phyloP scores from a whole-genome alignment of 2,113 vertebrate genomes.

The Erinaceus europaeus region DNA sequence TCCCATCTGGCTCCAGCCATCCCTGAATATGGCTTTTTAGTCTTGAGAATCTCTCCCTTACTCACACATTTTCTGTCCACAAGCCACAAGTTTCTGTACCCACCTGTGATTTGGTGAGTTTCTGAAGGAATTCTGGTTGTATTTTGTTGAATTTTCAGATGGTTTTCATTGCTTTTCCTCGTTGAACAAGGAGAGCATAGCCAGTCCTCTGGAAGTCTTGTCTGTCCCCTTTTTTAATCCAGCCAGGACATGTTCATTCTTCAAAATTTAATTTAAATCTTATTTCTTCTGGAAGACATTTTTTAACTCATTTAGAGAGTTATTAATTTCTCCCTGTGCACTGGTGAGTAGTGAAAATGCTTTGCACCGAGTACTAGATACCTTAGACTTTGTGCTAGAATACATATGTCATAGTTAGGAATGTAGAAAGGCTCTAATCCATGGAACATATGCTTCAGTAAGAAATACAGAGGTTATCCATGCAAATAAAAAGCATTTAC shows the following conservation, averaged over 20 bases:
- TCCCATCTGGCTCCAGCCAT: too few species aligned
- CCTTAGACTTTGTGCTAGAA: not conserved
- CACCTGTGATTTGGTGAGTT: too few species aligned
- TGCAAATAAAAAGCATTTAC: not conserved
- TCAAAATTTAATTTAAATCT: constrained; percentile 28
- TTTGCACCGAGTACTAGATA: not conserved
- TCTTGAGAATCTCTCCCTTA: too few species aligned
- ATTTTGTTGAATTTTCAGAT: too few species aligned
- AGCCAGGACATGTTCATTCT: not conserved
- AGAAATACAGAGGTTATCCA: not conserved
- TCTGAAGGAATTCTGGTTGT: too few species aligned
- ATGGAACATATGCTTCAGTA: not conserved
- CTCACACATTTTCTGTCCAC: too few species aligned
- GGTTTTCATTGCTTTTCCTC: too few species aligned
- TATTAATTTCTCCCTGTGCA: not conserved
- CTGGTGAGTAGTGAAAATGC: not conserved
- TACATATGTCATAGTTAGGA: not conserved
- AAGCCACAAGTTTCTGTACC: too few species aligned
- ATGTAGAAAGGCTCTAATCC: not conserved
- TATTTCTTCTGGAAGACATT: constrained; percentile 7
- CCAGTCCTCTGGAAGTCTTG: not conserved
- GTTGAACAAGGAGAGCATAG: too few species aligned
- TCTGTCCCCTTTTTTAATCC: not conserved
- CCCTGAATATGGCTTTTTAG: too few species aligned
- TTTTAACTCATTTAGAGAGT: not conserved